These are phyloP conservation scores for Mechanitis messenoides DNA, from an alignment of 2,888 invertebrate species.

Conservation along the genomic window DNA sequence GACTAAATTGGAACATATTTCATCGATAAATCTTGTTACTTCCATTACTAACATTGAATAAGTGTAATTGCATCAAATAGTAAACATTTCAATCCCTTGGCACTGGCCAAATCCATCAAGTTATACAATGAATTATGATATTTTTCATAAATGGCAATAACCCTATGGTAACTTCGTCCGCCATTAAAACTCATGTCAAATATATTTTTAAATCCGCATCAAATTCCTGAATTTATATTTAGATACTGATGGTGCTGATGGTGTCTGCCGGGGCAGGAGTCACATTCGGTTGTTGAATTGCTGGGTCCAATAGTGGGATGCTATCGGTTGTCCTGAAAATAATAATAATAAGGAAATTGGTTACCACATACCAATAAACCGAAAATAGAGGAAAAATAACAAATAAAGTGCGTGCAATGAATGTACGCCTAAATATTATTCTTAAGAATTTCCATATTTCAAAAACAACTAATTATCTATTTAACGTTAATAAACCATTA, in stretches of 20 bases:
- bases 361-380: no score
- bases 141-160: neutral
- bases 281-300: constrained; percentile 59
- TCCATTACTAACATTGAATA: no score
- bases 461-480: no score
- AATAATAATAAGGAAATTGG: neutral
- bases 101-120: constrained; percentile 2
- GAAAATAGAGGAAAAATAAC: no score
- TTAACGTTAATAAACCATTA: no score
- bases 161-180: neutral
- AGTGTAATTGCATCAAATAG: neutral
- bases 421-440: no score
- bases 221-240: constrained; percentile 30
- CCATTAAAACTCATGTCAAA: neutral
- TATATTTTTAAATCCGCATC: constrained; percentile 7
- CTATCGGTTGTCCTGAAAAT: constrained; percentile 65
- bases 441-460: no score
- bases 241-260: constrained; percentile 73
- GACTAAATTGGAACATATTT: no score
- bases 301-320: constrained; percentile 66
- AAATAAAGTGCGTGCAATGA: no score
- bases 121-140: neutral
- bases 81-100: neutral
- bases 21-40: no score
- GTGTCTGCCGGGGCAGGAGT: constrained; percentile 67